Percentiles rank a stretch among this genome's conserved stretches.
phyloP scores from a whole-genome alignment of 2,888 invertebrate genomes.

The Platerodrilus igneus region DNA sequence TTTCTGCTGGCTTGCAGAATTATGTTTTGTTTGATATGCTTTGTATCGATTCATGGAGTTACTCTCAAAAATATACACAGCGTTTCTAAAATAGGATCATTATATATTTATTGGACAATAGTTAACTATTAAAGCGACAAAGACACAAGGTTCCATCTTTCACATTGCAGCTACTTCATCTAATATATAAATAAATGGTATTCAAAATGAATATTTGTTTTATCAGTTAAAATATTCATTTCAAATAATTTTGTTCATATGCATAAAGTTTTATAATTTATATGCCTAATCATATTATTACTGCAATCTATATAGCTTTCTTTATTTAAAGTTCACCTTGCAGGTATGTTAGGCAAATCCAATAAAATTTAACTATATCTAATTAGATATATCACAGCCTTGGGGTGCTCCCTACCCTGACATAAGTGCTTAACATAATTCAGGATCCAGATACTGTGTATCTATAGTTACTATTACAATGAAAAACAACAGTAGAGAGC shows the following conservation, averaged over 20 bases:
- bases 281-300: conserved; percentile 20
- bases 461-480: no score
- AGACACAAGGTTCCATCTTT: conserved; percentile 34
- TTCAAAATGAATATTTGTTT: conserved; percentile 18
- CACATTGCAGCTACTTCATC: conserved; percentile 29
- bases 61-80: conserved; percentile 22
- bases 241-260: conserved; percentile 15
- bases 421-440: no score
- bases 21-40: conserved; percentile 18
- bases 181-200: conserved; percentile 16
- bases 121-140: conserved; percentile 39
- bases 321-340: conserved; percentile 16
- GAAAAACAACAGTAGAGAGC: no score
- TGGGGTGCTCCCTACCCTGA: conserved; percentile 22
- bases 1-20: conserved; percentile 13
- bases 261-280: conserved; percentile 24
- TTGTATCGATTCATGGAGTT: conserved; percentile 22
- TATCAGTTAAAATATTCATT: conserved; percentile 16
- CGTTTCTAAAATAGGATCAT: conserved; percentile 25
- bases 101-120: conserved; percentile 28
- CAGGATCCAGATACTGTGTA: no score
- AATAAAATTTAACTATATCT: conserved; percentile 22
- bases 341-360: conserved; percentile 16
- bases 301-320: conserved; percentile 24
- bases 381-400: conserved; percentile 24